A percentile compares a stretch with the other conserved stretches of the same genome.
Evolutionary conservation across 2,888 invertebrate species (phyloP).

Genomic region (Cerceris rybyensis): DNA sequence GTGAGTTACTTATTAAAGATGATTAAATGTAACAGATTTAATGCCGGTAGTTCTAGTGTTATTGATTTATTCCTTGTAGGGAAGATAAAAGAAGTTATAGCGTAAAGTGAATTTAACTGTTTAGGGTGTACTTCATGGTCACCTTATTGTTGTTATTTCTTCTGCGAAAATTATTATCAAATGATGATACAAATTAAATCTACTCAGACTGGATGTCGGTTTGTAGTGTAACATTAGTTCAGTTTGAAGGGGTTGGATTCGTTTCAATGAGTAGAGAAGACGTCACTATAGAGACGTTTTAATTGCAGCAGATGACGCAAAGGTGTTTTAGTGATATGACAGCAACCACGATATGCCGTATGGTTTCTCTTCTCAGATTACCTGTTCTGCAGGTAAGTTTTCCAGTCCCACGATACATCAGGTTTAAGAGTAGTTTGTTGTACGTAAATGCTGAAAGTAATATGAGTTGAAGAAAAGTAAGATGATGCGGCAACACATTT

Average conservation of each 20-base stretch:
- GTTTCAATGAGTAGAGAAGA: neutral
- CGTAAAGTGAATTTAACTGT: no score
- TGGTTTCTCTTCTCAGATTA: constrained; percentile 61
- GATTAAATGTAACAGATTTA: no score
- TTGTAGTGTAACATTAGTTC: neutral
- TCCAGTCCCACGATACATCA: constrained; percentile 52
- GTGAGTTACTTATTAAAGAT: no score
- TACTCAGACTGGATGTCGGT: neutral
- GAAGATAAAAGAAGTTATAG: no score
- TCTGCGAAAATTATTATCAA: no score
- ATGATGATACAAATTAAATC: neutral
- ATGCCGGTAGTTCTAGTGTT: no score
- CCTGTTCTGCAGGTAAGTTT: constrained; percentile 36
- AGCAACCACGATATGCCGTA: constrained; percentile 49
- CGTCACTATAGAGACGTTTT: neutral
- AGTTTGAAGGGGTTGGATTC: neutral
- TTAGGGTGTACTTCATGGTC: no score
- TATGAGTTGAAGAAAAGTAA: constrained; percentile 49
- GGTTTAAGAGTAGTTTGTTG: constrained; percentile 54
- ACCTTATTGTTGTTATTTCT: no score
- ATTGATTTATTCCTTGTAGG: no score
- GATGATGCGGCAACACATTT: constrained; percentile 29
- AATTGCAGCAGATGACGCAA: constrained; percentile 12
- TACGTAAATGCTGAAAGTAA: constrained; percentile 53
- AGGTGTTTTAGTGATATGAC: constrained; percentile 23